Evolutionary conservation across 2,888 invertebrate genomes (phyloP), one percentile per base, ranked within the genome.

Genomic region (Meiosimyza platycephala): DNA sequence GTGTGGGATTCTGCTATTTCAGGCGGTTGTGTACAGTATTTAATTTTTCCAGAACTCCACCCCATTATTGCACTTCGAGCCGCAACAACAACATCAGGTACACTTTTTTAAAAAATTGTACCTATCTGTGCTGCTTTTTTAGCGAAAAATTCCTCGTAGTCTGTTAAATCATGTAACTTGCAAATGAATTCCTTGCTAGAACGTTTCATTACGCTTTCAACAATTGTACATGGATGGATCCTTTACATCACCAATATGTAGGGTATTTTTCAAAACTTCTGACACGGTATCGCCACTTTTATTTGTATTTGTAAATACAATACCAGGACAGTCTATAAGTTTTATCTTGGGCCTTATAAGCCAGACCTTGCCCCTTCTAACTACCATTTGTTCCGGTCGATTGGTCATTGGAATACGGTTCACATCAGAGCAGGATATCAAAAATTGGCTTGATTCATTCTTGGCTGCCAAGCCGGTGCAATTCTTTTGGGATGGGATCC

Each of bases 321-420:
- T 94, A 33, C 99, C 99, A 0, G 99, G 99, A 76, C 97, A 95
- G 88, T 99, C 99, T 22, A 99, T 89, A 60, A 99, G 90, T 85
- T 95, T 95, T 77, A 99, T 95, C 88, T 98, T n/a, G n/a, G n/a
- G n/a, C n/a, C n/a, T n/a, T n/a, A n/a, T n/a, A n/a, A n/a, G n/a
- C n/a, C n/a, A n/a, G n/a, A n/a, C n/a, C n/a, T n/a, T n/a, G n/a
- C n/a, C n/a, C n/a, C n/a, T n/a, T n/a, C n/a, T n/a, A n/a, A n/a
- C n/a, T n/a, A n/a, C n/a, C n/a, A n/a, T n/a, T n/a, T n/a, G n/a
- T n/a, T n/a, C n/a, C n/a, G n/a, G n/a, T n/a, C n/a, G n/a, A n/a
- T n/a, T n/a, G n/a, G n/a, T n/a, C n/a, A n/a, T n/a, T n/a, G n/a
- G n/a, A n/a, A n/a, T n/a, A n/a, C n/a, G n/a, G n/a, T n/a, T n/a